Percentiles rank a stretch among this genome's conserved stretches.
Conservation (phyloP, 2,797 vertebrate genomes). For the Australoheros facetus region DNA sequence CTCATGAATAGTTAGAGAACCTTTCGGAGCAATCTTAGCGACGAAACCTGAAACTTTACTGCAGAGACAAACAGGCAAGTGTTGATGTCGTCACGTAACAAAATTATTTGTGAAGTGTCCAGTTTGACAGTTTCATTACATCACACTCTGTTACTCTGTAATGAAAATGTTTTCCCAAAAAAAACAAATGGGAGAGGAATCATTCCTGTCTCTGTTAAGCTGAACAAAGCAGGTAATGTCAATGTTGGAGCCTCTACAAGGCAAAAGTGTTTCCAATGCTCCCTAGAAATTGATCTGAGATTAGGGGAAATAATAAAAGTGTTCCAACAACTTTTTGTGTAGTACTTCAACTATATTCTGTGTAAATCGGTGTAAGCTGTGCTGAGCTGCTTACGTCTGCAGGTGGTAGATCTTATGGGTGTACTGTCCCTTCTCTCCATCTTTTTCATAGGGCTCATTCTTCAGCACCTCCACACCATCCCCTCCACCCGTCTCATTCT, state of each 20-base stretch:
- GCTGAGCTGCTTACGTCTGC: slow-evolving; percentile 82
- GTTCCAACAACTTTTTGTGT: not conserved
- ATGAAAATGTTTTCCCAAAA: no score
- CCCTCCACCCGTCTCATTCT: slow-evolving; percentile 95
- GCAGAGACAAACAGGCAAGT: slow-evolving; percentile 38
- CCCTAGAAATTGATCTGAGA: not conserved
- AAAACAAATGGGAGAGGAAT: not conserved
- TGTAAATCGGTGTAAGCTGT: not conserved
- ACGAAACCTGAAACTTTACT: slow-evolving; percentile 93
- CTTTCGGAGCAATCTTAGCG: slow-evolving; percentile 87
- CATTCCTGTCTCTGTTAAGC: not conserved
- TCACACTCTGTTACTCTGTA: not conserved
- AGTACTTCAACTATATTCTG: not conserved
- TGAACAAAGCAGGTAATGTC: not conserved
- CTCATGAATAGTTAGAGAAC: slow-evolving; percentile 91
- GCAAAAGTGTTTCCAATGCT: not conserved
- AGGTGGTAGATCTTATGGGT: slow-evolving; percentile 98
- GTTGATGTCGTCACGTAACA: not conserved
- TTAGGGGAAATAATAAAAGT: not conserved
- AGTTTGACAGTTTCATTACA: not conserved
- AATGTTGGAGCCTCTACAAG: not conserved
- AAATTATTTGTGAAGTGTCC: not conserved
- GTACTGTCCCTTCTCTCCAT: slow-evolving; percentile 93
- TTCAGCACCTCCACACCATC: slow-evolving; percentile 94
- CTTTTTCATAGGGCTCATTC: slow-evolving; percentile 91